A percentile compares a stretch with the other conserved stretches of the same genome.
Conservation (phyloP, 2,113 vertebrate species). For the Orycteropus afer region DNA sequence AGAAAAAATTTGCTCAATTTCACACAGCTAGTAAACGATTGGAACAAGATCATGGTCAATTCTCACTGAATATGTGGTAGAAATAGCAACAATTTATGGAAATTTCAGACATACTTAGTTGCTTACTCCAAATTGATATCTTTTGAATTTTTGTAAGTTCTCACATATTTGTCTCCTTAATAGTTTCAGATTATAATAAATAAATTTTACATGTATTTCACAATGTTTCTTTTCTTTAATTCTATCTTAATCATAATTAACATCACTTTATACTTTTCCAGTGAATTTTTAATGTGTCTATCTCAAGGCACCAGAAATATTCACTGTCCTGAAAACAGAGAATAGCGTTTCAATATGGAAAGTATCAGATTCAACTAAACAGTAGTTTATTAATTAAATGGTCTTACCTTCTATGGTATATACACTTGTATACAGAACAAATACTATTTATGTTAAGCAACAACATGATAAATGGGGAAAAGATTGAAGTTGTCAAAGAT, state of each 20-base stretch:
- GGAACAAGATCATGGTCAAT: background rate
- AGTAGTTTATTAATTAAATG: background rate
- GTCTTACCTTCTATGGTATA: background rate
- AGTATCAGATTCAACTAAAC: background rate
- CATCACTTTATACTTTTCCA: background rate
- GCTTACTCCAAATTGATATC: background rate
- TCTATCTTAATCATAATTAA: background rate
- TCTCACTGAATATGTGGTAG: background rate
- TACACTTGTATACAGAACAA: background rate
- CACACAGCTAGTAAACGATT: background rate
- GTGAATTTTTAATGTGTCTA: background rate
- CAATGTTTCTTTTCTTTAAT: background rate
- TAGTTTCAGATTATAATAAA: background rate
- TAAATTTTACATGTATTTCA: background rate
- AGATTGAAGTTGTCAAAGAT: too few species aligned
- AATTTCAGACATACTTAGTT: background rate
- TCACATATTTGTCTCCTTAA: background rate
- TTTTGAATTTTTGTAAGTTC: slow-evolving; percentile 19
- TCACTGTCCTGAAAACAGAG: background rate
- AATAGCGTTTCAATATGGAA: background rate
- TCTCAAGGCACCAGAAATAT: background rate
- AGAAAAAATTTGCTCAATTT: background rate
- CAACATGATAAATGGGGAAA: too few species aligned
- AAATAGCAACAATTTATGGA: background rate
- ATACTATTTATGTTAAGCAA: background rate